Conservation (phyloP, 64 coral and sea anemone genomes). For the Porites lutea region DNA sequence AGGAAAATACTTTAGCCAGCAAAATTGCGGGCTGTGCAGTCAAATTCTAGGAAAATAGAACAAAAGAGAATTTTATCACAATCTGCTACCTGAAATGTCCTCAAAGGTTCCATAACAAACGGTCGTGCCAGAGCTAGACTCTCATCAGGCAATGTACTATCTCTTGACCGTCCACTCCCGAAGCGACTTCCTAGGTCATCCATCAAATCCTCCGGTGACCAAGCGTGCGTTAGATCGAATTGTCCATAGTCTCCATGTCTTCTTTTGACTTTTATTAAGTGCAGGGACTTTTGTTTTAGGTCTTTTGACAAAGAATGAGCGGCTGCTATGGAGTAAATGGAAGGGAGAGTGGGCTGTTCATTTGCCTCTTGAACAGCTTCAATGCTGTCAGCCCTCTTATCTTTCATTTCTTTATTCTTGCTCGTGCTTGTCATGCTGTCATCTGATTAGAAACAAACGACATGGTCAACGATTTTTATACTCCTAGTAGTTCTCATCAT, state of each 20-base stretch:
- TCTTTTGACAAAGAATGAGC: conserved; percentile 74
- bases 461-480: no score
- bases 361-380: conserved; percentile 48
- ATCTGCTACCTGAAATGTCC: conserved; percentile 48
- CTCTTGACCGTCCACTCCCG: conserved; percentile 32
- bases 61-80: neutral
- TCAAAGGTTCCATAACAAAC: conserved; percentile 62
- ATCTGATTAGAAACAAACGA: neutral
- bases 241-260: conserved; percentile 91
- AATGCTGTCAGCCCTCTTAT: neutral
- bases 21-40: no score
- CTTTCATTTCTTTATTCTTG: conserved; percentile 1
- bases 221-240: conserved; percentile 81
- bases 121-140: conserved; percentile 49
- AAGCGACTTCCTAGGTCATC: conserved; percentile 45
- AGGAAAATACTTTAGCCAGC: no score
- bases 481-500: no score
- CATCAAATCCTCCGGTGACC: conserved; percentile 76
- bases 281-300: conserved; percentile 74
- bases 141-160: conserved; percentile 33
- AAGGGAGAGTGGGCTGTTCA: neutral
- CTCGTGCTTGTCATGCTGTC: neutral
- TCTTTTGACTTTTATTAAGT: conserved; percentile 73
- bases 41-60: no score
- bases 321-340: conserved; percentile 69